These are phyloP conservation scores for Zeus faber DNA, from an alignment of 2,113 vertebrate genomes.

Conservation along the genomic window DNA sequence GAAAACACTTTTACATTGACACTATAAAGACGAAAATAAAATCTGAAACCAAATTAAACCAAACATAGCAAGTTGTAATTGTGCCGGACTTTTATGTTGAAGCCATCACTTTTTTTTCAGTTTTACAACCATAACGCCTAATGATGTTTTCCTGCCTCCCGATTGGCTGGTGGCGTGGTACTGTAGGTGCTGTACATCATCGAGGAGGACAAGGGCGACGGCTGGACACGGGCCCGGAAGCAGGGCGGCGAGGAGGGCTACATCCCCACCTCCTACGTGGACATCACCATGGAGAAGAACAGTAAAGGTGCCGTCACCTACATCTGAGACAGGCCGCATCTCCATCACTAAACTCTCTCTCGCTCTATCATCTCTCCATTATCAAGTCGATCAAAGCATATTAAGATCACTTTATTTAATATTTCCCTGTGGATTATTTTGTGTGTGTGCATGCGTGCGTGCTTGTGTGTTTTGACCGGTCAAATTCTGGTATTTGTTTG, in stretches of 20 bases:
- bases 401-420: constrained; percentile 43
- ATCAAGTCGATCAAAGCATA: constrained; percentile 49
- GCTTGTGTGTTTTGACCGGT: neutral
- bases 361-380: constrained; percentile 9
- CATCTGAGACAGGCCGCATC: constrained; percentile 82
- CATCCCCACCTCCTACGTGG: constrained; percentile 96
- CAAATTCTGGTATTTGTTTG: neutral
- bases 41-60: no score
- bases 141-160: no score
- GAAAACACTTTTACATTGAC: no score
- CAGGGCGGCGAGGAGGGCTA: constrained; percentile 97
- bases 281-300: constrained; percentile 97
- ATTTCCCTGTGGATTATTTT: constrained; percentile 42
- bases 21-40: no score
- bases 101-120: no score
- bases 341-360: constrained; percentile 6
- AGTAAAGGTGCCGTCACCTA: constrained; percentile 99
- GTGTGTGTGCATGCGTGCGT: neutral
- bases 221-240: constrained; percentile 95
- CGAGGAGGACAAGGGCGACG: constrained; percentile 97
- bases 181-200: constrained; percentile 87
- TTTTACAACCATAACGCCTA: no score
- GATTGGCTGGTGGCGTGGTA: no score
- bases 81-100: no score
- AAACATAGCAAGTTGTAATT: no score